phyloP scores from a whole-genome alignment of 2,888 invertebrate genomes.

The Lasioglossum malachurum region DNA sequence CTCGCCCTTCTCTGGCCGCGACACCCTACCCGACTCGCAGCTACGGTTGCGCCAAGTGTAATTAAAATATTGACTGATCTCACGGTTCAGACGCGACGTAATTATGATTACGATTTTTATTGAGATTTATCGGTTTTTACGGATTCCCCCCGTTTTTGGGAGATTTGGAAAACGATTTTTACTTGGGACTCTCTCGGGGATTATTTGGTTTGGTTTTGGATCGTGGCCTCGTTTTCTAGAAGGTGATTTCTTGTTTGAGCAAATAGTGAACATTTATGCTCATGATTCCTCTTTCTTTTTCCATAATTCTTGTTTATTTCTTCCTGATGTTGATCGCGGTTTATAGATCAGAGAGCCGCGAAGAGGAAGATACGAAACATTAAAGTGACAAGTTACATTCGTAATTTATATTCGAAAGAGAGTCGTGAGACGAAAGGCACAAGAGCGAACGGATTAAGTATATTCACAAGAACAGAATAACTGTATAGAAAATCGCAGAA shows the following conservation, averaged over 20 bases:
- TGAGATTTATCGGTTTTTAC: not conserved
- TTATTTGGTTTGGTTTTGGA: too few relatives aligned
- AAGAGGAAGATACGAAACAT: not conserved
- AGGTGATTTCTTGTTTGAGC: not conserved
- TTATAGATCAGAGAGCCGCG: not conserved
- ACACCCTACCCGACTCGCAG: not conserved
- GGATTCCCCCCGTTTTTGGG: not conserved
- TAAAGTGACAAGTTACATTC: not conserved
- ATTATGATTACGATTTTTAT: too few relatives aligned
- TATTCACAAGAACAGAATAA: not conserved
- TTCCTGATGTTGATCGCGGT: not conserved
- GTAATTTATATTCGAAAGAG: not conserved
- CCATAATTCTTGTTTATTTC: not conserved
- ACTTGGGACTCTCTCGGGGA: too few relatives aligned
- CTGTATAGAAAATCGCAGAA: not conserved
- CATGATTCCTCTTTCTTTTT: not conserved
- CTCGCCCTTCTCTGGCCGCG: not conserved
- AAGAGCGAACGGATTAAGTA: not conserved
- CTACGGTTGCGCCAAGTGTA: slow-evolving; percentile 5
- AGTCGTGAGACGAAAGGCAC: not conserved
- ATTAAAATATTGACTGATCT: slow-evolving; percentile 58
- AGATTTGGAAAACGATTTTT: too few relatives aligned
- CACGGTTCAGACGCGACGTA: not conserved
- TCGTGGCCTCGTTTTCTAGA: not conserved
- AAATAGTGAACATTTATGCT: not conserved